A percentile compares a stretch with the other conserved stretches of the same genome.
These are phyloP conservation scores for Stenolophus ochropezus DNA, from an alignment of 2,888 invertebrate species.

Conservation along the genomic window DNA sequence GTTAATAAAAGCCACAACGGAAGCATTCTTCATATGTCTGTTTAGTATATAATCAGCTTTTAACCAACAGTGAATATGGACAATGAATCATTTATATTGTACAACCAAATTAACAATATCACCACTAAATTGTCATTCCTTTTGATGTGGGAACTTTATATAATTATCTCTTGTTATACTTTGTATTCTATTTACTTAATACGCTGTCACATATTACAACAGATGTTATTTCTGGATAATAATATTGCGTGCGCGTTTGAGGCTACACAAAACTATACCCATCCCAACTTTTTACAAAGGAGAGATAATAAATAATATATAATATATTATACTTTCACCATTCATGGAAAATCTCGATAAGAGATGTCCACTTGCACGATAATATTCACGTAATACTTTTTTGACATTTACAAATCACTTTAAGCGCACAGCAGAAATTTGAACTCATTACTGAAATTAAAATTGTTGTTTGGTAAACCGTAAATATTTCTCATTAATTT, in stretches of 20 bases:
- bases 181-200: constrained; percentile 35
- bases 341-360: neutral
- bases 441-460: neutral
- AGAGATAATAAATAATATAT: neutral
- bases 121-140: constrained; percentile 30
- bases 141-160: constrained; percentile 35
- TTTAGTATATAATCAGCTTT: constrained; percentile 39
- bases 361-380: neutral
- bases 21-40: constrained; percentile 4
- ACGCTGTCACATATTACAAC: constrained; percentile 24
- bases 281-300: neutral
- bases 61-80: constrained; percentile 13
- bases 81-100: constrained; percentile 25
- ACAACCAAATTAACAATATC: constrained; percentile 8
- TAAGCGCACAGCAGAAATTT: neutral
- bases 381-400: neutral
- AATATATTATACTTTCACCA: neutral
- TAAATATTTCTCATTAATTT: neutral
- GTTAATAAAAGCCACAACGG: constrained; percentile 11
- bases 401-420: neutral
- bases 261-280: neutral
- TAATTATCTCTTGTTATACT: constrained; percentile 31
- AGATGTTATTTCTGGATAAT: constrained; percentile 20
- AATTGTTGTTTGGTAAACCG: neutral
- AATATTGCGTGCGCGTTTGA: neutral